Conservation (phyloP, 2,113 vertebrate genomes). For the Callaeas wilsoni region DNA sequence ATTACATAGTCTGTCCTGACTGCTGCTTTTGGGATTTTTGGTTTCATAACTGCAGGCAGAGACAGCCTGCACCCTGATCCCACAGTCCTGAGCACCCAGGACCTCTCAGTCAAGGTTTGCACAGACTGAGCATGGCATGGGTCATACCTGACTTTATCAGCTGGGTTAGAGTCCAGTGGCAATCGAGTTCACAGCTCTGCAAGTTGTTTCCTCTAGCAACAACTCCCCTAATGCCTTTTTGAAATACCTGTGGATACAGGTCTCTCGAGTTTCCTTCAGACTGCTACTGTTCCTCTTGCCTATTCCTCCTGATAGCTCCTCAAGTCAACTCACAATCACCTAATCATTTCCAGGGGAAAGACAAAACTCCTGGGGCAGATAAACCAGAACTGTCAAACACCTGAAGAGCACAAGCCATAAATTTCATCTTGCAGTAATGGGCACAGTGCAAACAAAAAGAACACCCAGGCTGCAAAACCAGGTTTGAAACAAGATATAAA, state of each 20-base stretch:
- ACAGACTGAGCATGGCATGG: neutral
- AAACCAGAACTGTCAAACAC: constrained; percentile 7
- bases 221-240: neutral
- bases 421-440: neutral
- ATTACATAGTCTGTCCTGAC: neutral
- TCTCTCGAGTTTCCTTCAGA: neutral
- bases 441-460: neutral
- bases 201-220: neutral
- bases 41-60: neutral
- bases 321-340: neutral
- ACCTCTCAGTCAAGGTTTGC: accelerated
- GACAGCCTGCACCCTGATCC: neutral
- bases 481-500: neutral
- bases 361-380: constrained; percentile 12
- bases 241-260: neutral
- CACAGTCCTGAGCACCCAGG: neutral
- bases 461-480: neutral
- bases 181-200: neutral
- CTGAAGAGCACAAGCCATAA: neutral
- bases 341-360: constrained; percentile 29
- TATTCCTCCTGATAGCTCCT: neutral
- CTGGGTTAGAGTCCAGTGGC: neutral
- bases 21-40: neutral
- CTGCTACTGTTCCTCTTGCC: neutral
- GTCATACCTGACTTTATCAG: neutral